Evolutionary conservation across 2,888 invertebrate genomes (phyloP).

Genomic region (Rotaria sp.): DNA sequence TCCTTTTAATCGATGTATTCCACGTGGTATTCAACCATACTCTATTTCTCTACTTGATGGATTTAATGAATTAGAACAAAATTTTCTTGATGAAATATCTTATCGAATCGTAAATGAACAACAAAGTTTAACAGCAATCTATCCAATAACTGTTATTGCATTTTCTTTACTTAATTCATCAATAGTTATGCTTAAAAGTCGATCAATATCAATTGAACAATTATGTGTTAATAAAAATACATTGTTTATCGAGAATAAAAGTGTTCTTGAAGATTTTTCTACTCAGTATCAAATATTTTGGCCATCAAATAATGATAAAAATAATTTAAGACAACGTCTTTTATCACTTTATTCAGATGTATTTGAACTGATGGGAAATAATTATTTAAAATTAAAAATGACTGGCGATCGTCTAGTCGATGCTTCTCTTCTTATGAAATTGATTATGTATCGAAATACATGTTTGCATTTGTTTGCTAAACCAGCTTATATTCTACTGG

Average conservation of each 20-base stretch:
- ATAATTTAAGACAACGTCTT: neutral
- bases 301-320: neutral
- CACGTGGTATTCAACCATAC: neutral
- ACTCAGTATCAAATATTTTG: neutral
- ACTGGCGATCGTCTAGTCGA: neutral
- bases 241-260: neutral
- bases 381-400: neutral
- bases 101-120: slow-evolving; percentile 2
- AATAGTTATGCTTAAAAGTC: neutral
- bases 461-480: slow-evolving; percentile 17
- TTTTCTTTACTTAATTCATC: neutral
- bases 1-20: neutral
- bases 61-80: neutral
- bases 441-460: slow-evolving; percentile 24
- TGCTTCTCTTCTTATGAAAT: neutral
- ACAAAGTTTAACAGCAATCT: neutral
- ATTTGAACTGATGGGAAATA: neutral
- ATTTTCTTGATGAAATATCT: neutral
- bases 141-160: neutral
- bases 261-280: neutral
- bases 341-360: neutral
- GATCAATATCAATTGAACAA: neutral
- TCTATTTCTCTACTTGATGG: neutral
- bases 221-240: neutral
- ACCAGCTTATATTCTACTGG: neutral